These are phyloP conservation scores for Bombyx mori DNA, from an alignment of 1,140 invertebrate genomes.

Conservation along the genomic window DNA sequence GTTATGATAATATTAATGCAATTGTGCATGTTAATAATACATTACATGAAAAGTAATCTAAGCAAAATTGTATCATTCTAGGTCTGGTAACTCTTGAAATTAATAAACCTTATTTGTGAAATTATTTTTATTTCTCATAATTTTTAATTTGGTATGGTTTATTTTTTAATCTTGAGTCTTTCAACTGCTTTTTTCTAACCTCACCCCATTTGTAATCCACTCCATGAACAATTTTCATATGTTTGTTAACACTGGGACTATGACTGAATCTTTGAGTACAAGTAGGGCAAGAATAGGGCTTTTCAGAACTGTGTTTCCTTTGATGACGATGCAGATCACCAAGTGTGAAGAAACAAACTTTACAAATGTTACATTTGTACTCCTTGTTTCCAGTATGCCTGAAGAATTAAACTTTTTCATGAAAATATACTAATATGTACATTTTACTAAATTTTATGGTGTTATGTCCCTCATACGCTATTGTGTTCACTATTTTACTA, in stretches of 20 bases:
- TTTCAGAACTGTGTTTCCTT: constrained; percentile 71
- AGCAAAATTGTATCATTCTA: too few relatives aligned
- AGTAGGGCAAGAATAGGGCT: constrained; percentile 72
- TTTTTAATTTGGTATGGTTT: too few relatives aligned
- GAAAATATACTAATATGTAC: constrained; percentile 17
- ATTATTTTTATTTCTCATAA: too few relatives aligned
- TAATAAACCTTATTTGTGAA: too few relatives aligned
- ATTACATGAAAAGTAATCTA: too few relatives aligned
- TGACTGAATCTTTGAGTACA: constrained; percentile 69
- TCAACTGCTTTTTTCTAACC: constrained; percentile 26
- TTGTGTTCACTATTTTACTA: too few relatives aligned
- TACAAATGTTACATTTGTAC: constrained; percentile 57
- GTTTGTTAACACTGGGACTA: constrained; percentile 62
- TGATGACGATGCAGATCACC: constrained; percentile 60
- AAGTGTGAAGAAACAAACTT: constrained; percentile 50
- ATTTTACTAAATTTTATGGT: not conserved
- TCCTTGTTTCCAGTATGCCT: constrained; percentile 61
- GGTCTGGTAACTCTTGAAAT: too few relatives aligned
- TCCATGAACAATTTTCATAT: constrained; percentile 56
- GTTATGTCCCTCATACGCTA: too few relatives aligned
- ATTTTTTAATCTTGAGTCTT: too few relatives aligned
- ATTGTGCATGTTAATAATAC: too few relatives aligned
- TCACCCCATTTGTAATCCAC: constrained; percentile 56
- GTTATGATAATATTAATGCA: too few relatives aligned
- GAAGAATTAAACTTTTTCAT: not conserved